These are phyloP conservation scores for Nomada fucata DNA, from an alignment of 2,888 invertebrate species.

Conservation along the genomic window DNA sequence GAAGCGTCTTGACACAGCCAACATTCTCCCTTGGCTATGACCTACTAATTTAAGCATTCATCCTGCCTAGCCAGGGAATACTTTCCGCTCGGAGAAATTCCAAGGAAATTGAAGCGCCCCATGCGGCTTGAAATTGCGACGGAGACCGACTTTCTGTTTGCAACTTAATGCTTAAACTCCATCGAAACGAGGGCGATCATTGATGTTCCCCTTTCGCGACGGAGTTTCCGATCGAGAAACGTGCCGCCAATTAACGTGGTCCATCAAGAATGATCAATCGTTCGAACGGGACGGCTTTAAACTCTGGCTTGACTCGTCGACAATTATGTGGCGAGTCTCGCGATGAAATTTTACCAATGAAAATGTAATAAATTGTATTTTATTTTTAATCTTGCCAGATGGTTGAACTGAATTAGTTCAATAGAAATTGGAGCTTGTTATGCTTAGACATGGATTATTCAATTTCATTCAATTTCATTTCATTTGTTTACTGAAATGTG, in stretches of 20 bases:
- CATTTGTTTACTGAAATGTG: no score
- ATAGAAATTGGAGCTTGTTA: no score
- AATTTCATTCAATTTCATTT: no score
- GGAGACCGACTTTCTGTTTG: constrained; percentile 1
- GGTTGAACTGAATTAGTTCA: no score
- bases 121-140: neutral
- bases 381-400: no score
- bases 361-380: no score
- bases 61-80: constrained; percentile 28
- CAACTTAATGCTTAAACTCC: constrained; percentile 8
- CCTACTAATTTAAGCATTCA: constrained; percentile 56
- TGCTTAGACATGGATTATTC: no score
- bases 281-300: neutral
- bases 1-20: constrained; percentile 66
- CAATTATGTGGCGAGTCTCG: no score
- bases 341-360: no score
- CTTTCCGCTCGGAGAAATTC: constrained; percentile 36
- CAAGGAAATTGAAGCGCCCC: constrained; percentile 38
- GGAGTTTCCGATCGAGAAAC: neutral
- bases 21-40: constrained; percentile 43
- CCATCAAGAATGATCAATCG: no score
- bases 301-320: neutral
- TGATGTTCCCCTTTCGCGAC: neutral
- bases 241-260: neutral
- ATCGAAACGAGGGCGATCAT: constrained; percentile 1